phyloP scores from a whole-genome alignment of 2,797 vertebrate species.

The Platalea minor region DNA sequence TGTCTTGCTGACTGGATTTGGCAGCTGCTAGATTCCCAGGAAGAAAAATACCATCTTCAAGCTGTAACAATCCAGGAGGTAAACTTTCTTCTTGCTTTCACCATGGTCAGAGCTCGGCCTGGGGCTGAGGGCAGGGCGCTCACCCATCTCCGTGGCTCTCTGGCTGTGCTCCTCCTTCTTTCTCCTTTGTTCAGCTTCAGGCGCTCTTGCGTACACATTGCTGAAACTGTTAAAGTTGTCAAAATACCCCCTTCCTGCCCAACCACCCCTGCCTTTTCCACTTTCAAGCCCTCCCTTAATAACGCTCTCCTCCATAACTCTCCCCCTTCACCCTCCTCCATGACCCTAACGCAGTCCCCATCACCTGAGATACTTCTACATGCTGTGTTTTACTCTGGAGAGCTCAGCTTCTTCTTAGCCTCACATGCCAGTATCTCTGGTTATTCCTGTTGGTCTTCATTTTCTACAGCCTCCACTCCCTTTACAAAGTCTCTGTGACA shows the following conservation, averaged over 20 bases:
- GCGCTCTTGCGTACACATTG: accelerated
- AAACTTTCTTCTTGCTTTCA: not conserved
- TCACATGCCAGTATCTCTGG: accelerated
- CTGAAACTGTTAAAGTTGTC: not conserved
- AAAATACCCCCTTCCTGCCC: not conserved
- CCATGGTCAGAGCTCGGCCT: not conserved
- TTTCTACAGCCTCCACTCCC: not conserved
- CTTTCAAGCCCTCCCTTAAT: not conserved
- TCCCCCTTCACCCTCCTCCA: not conserved
- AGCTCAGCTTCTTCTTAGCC: not conserved
- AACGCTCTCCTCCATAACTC: not conserved
- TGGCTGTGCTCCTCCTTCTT: not conserved
- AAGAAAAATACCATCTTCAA: not conserved
- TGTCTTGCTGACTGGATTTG: not conserved
- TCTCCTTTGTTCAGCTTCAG: not conserved
- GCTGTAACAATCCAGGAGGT: not conserved
- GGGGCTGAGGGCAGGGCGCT: not conserved
- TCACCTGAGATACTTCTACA: not conserved
- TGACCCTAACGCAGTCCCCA: accelerated
- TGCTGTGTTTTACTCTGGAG: not conserved
- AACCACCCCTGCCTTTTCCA: not conserved
- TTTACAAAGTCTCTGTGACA: not conserved
- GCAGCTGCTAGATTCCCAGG: not conserved
- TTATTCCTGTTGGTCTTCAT: not conserved
- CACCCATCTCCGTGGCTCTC: not conserved